A percentile compares a stretch with the other conserved stretches of the same genome.
phyloP scores from a whole-genome alignment of 2,113 vertebrate genomes.

The Bujurquina vittata region DNA sequence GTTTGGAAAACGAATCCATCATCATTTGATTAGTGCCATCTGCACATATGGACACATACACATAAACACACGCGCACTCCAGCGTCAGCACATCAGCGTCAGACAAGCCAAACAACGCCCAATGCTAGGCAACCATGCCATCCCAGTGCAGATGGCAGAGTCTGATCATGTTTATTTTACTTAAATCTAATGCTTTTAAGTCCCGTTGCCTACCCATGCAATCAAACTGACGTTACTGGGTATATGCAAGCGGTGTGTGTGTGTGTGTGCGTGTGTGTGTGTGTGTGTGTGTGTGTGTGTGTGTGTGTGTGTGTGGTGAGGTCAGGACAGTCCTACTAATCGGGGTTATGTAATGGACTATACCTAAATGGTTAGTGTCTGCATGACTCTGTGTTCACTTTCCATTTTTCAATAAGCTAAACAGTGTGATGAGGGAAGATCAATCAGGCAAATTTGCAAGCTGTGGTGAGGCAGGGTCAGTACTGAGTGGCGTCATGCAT shows the following conservation, averaged over 20 bases:
- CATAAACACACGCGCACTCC: not conserved
- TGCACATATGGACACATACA: conserved; percentile 47
- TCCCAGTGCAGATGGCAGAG: conserved; percentile 72
- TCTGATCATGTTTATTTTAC: conserved; percentile 80
- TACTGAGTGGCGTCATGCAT: not conserved
- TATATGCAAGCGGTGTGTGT: conserved; percentile 13
- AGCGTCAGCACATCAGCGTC: conserved; percentile 56
- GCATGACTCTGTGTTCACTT: not conserved
- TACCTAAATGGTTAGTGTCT: not conserved
- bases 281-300: not conserved
- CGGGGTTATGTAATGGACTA: not conserved
- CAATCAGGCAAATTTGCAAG: not conserved
- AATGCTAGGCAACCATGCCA: conserved; percentile 76
- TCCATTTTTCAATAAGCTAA: not conserved
- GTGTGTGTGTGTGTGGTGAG: not conserved
- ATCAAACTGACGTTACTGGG: conserved; percentile 51
- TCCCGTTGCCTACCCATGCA: conserved; percentile 50
- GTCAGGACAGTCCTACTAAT: not conserved
- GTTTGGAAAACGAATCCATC: conserved; percentile 57
- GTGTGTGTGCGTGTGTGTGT: not conserved
- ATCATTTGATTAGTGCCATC: conserved; percentile 57
- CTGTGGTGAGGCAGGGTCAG: not conserved
- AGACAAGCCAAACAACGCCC: conserved; percentile 60
- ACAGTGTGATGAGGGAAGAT: not conserved
- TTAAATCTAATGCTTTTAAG: conserved; percentile 76